Evolutionary conservation across 2,113 vertebrate species (phyloP).

Genomic region (Cinclus mexicanus): DNA sequence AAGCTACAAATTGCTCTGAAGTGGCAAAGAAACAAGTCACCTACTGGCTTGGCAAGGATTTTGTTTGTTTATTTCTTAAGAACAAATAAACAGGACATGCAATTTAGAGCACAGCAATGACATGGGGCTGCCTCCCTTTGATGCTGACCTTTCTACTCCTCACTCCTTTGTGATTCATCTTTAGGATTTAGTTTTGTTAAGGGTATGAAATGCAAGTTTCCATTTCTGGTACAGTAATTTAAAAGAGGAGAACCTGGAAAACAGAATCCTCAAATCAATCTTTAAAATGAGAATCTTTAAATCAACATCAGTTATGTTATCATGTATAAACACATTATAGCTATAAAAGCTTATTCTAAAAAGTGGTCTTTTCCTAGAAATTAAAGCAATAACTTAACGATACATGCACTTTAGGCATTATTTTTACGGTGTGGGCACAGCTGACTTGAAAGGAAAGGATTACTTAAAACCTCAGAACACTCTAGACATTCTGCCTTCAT

Average conservation of each 20-base stretch:
- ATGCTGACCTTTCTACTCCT: constrained; percentile 35
- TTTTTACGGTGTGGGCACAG: neutral
- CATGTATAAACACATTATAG: neutral
- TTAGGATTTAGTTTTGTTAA: constrained; percentile 40
- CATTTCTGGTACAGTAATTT: constrained; percentile 42
- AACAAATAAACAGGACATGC: constrained; percentile 20
- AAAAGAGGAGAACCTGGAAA: neutral
- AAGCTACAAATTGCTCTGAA: constrained; percentile 2
- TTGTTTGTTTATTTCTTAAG: constrained; percentile 19
- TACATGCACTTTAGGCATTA: neutral
- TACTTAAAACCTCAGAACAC: neutral
- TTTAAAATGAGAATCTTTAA: neutral
- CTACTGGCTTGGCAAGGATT: constrained; percentile 24
- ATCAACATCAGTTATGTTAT: constrained; percentile 32
- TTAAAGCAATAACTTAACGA: neutral
- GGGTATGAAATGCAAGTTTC: constrained; percentile 7
- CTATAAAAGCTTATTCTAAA: neutral
- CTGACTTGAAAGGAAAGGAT: neutral
- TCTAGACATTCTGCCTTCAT: neutral
- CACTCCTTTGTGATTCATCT: constrained; percentile 33
- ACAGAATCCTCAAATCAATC: constrained; percentile 40
- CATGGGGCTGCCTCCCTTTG: neutral
- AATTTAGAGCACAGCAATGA: constrained; percentile 43
- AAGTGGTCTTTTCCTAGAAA: neutral
- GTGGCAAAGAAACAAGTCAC: constrained; percentile 39